phyloP scores from a whole-genome alignment of 2,888 invertebrate genomes.

The Coenonympha glycerion region DNA sequence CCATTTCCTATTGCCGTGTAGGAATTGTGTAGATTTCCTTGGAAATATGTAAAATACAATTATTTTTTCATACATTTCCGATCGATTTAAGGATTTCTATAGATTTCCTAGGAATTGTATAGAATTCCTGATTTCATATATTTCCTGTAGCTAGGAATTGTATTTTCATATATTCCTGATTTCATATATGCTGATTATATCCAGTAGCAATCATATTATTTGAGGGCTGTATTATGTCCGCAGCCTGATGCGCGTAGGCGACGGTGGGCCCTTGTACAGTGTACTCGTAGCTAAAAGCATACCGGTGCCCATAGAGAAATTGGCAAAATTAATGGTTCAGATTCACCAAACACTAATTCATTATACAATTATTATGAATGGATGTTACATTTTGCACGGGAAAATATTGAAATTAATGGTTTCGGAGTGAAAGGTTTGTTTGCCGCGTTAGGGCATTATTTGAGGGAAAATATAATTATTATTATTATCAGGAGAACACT shows the following conservation, averaged over 20 bases:
- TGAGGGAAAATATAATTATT: neutral
- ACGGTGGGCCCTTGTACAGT: too few species aligned
- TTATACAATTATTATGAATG: neutral
- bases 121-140: too few species aligned
- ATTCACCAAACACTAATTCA: neutral
- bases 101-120: too few species aligned
- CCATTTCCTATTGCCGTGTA: too few species aligned
- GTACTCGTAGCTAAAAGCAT: neutral
- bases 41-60: too few species aligned
- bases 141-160: too few species aligned
- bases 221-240: neutral
- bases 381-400: neutral
- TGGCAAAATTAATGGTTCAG: neutral
- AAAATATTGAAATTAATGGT: constrained; percentile 1
- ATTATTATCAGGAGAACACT: neutral
- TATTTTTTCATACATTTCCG: too few species aligned
- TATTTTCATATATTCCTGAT: too few species aligned
- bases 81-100: too few species aligned
- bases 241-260: neutral
- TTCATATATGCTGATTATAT: too few species aligned
- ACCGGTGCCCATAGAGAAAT: neutral
- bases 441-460: neutral
- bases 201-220: too few species aligned
- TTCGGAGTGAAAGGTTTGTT: neutral
- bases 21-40: too few species aligned